These are phyloP conservation scores for Xerus inauris DNA, from an alignment of 2,113 vertebrate genomes.

Conservation along the genomic window DNA sequence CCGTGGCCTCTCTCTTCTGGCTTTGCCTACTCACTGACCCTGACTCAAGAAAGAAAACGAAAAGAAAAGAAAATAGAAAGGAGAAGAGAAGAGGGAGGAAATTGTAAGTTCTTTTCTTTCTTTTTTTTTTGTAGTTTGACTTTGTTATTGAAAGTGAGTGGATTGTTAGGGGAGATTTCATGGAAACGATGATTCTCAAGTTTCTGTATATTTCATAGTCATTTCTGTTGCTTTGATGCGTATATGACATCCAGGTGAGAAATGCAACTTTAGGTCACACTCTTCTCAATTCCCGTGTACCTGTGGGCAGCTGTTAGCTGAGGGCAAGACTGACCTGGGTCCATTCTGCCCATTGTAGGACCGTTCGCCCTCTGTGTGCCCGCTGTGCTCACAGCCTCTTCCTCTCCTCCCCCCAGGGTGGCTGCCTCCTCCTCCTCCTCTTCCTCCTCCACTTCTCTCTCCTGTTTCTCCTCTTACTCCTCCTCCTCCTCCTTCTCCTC, in stretches of 20 bases:
- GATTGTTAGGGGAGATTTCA: background rate
- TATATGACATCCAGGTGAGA: fast-evolving
- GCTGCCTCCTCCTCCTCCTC: background rate
- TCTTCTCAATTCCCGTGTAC: background rate
- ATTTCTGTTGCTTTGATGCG: background rate
- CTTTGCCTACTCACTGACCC: background rate
- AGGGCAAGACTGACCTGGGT: fast-evolving
- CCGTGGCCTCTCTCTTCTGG: too few species aligned
- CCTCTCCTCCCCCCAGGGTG: background rate
- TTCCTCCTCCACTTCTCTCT: fast-evolving
- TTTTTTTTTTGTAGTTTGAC: background rate
- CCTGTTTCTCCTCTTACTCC: background rate
- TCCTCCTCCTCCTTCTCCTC: too few species aligned
- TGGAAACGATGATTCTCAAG: background rate
- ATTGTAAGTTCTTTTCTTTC: too few species aligned
- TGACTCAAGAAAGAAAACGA: background rate
- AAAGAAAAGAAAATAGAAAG: background rate
- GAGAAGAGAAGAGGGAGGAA: too few species aligned
- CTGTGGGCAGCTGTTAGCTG: fast-evolving
- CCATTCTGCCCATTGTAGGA: background rate
- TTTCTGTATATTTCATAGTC: fast-evolving
- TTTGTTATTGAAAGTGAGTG: fast-evolving
- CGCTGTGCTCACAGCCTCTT: too few species aligned
- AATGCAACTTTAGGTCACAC: fast-evolving
- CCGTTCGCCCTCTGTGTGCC: too few species aligned